These are phyloP conservation scores for Melanotaenia boesemani DNA, from an alignment of 2,797 vertebrate genomes.

Conservation along the genomic window DNA sequence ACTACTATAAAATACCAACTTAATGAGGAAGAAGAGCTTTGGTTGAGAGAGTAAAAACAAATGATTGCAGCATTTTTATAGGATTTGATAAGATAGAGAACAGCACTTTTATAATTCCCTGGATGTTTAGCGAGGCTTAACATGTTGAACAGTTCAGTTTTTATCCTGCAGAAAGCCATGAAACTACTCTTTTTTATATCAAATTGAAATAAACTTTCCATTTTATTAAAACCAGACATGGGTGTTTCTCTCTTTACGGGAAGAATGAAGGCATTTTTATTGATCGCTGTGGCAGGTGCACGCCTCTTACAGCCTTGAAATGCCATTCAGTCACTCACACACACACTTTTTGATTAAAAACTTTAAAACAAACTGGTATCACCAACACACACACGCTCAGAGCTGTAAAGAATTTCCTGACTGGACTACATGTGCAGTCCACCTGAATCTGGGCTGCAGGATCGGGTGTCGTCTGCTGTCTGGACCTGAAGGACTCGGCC, in stretches of 20 bases:
- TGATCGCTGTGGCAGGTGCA: conserved; percentile 58
- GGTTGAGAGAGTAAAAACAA: not conserved
- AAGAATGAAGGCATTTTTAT: conserved; percentile 51
- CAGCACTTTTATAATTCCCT: not conserved
- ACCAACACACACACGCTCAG: conserved; percentile 20
- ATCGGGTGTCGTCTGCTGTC: conserved; percentile 67
- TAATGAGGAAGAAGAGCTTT: no score
- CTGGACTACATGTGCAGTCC: conserved; percentile 55
- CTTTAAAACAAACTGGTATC: conserved; percentile 83
- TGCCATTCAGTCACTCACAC: conserved; percentile 16
- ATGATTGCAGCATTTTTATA: not conserved
- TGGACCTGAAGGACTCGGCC: conserved; percentile 71
- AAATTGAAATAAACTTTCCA: conserved; percentile 54
- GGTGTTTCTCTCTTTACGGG: conserved; percentile 60
- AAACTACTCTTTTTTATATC: conserved; percentile 28
- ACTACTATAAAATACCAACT: not conserved
- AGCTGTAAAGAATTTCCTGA: conserved; percentile 70
- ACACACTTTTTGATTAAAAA: conserved; percentile 71
- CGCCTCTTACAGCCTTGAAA: conserved; percentile 35
- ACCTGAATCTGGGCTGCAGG: conserved; percentile 52
- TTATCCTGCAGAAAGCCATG: conserved; percentile 14
- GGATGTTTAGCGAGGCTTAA: not conserved
- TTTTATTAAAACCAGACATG: conserved; percentile 60
- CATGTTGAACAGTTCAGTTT: conserved; percentile 9
- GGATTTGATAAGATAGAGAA: conserved; percentile 3